Evolutionary conservation across 1,140 invertebrate species (phyloP).

Genomic region (Phortica variegata): DNA sequence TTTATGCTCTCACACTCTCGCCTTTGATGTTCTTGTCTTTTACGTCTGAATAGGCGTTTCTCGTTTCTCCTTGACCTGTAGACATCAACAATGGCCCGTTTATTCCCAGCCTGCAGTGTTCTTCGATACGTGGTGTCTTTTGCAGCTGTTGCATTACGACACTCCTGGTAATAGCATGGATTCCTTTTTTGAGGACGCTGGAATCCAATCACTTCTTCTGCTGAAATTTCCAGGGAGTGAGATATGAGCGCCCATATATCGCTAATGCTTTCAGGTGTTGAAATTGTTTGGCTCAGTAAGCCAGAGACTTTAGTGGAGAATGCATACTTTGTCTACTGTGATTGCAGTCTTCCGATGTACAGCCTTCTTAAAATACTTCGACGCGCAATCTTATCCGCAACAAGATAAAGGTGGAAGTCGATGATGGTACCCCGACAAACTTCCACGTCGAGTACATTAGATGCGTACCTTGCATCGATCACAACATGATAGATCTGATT

Average conservation of each 20-base stretch:
- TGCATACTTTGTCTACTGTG: too few species aligned
- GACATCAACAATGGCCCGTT: background rate
- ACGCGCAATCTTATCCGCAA: background rate
- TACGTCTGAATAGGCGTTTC: background rate
- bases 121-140: background rate
- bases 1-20: background rate
- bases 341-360: too few species aligned
- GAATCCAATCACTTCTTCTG: too few species aligned
- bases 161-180: background rate
- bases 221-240: too few species aligned
- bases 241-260: too few species aligned
- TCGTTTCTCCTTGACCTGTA: background rate
- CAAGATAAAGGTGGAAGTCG: background rate
- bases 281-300: too few species aligned
- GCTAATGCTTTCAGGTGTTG: too few species aligned
- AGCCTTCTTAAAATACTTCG: too few species aligned
- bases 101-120: background rate
- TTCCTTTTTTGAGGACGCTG: background rate
- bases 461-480: slow-evolving; percentile 4
- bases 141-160: background rate
- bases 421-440: background rate
- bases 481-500: slow-evolving; percentile 4
- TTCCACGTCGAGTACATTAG: background rate
- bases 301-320: too few species aligned
- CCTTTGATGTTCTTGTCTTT: background rate